Base-by-base conservation (phyloP, 2,888 invertebrate species). In the Megamerina dolium region DNA sequence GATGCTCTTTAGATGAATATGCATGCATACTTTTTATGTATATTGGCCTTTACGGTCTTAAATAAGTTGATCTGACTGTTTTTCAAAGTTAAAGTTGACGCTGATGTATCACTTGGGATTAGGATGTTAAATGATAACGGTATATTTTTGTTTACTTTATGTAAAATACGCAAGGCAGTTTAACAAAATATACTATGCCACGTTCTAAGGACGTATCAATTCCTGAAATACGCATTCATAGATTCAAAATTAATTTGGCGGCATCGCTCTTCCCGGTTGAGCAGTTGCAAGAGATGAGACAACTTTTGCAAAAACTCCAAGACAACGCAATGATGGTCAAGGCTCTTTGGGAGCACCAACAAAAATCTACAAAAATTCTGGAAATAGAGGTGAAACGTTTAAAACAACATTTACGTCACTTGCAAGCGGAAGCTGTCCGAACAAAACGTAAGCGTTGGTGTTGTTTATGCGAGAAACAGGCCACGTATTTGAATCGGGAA, bases 371-470 rank as follows among this genome's bases (percentile, higher is more conserved):
- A 4, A 9, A 21, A 4, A 20, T 21, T 13, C 34, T 50, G 17
- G 45, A 49, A 17, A 17, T 32, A 19, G 54, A 56, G 36, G 23
- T 53, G 3, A 31, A 42, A 4, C 5, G 35, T 3, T 26, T 53
- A 6, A 36, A 52, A 8, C 45, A 42, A 2, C 29, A 19, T 6
- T 26, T 45, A 9, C 43, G 20, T 6, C 29, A 43, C 9, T 21
- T 52, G 16, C 48, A 56, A 21, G 45, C 38, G 8, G 50, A 54
- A 39, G 31, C 37, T 3, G 34, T 48, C 5, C 39, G 41, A 13
- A 53, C 54, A 2, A 60, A 60, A 37, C 52, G 55, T 3, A 53
- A 49, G 37, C 52, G 53, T 10, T 61, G 60, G 59, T 61, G 61
- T 40, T 36, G 36, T 31, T 43, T 47, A 8, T 61, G 61, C 41